A percentile compares a stretch with the other conserved stretches of the same genome.
phyloP scores from a whole-genome alignment of 2,888 invertebrate species.

The Spodoptera littoralis region DNA sequence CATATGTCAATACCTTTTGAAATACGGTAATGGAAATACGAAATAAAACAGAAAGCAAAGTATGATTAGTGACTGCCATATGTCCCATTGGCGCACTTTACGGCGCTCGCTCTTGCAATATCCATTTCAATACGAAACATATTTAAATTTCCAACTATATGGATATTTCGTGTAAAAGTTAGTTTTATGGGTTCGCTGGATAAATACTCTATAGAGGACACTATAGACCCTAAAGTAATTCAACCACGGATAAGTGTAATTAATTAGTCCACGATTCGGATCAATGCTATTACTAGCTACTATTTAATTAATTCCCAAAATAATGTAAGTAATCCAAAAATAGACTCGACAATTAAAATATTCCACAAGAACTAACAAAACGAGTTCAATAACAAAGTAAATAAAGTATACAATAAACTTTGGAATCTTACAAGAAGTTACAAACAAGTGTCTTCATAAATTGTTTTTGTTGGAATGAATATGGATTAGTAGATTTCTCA shows the following conservation, averaged over 20 bases:
- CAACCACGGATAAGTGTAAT: background rate
- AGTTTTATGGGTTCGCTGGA: constrained; percentile 39
- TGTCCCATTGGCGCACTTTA: constrained; percentile 85
- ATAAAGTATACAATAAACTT: background rate
- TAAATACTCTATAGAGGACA: constrained; percentile 11
- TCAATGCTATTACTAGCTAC: too few species aligned
- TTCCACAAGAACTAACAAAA: too few species aligned
- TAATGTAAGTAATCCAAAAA: background rate
- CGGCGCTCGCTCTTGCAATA: constrained; percentile 75
- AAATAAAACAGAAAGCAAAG: constrained; percentile 89
- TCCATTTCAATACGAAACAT: constrained; percentile 78
- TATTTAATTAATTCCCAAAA: too few species aligned
- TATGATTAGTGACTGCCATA: constrained; percentile 88
- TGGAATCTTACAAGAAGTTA: constrained; percentile 5
- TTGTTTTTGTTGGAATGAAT: constrained; percentile 40
- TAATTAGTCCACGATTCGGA: too few species aligned
- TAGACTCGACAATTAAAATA: too few species aligned
- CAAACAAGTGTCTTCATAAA: constrained; percentile 20
- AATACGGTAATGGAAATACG: constrained; percentile 89
- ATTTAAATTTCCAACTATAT: constrained; percentile 67
- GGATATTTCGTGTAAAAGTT: constrained; percentile 45
- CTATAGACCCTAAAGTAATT: background rate
- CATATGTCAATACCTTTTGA: constrained; percentile 89
- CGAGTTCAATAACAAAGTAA: too few species aligned
- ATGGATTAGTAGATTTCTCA: constrained; percentile 36